A percentile compares a stretch with the other conserved stretches of the same genome.
Conservation (phyloP, 2,797 vertebrate genomes). For the Rhinoraja longicauda region DNA sequence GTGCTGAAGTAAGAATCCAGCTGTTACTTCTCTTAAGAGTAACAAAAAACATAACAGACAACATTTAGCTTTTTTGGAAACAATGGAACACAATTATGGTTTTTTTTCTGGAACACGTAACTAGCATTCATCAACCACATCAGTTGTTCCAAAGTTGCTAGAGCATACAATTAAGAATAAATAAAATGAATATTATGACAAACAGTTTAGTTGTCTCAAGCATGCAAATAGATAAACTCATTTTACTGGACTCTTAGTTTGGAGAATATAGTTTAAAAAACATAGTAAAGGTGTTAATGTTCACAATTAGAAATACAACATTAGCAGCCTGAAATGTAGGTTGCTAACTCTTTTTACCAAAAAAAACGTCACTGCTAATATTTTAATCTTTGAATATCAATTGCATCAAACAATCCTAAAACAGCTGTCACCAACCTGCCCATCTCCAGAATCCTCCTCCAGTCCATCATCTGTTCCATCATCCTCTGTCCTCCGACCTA, state of each 20-base stretch:
- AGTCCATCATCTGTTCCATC: slow-evolving; percentile 71
- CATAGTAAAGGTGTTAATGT: not conserved
- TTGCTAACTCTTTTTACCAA: too few relatives aligned
- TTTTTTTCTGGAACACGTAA: too few relatives aligned
- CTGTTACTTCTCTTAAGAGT: not conserved
- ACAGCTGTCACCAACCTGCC: slow-evolving; percentile 64
- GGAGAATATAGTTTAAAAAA: not conserved
- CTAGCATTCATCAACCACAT: too few relatives aligned
- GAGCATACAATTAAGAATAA: not conserved
- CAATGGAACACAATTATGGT: too few relatives aligned
- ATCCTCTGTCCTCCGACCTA: slow-evolving; percentile 70
- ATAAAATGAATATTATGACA: not conserved
- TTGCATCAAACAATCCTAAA: not conserved
- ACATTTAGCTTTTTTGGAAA: not conserved
- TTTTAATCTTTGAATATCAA: not conserved
- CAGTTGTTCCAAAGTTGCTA: too few relatives aligned
- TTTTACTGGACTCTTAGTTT: not conserved
- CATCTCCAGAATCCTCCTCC: slow-evolving; percentile 80
- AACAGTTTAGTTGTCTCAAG: not conserved
- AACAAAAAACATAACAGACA: not conserved
- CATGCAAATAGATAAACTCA: not conserved
- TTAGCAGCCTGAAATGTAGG: not conserved
- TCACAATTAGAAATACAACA: not conserved
- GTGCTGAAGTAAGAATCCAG: too few relatives aligned
- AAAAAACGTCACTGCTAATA: not conserved